Evolutionary conservation across 2,113 vertebrate species (phyloP).

Genomic region (Malaclemys terrapin): DNA sequence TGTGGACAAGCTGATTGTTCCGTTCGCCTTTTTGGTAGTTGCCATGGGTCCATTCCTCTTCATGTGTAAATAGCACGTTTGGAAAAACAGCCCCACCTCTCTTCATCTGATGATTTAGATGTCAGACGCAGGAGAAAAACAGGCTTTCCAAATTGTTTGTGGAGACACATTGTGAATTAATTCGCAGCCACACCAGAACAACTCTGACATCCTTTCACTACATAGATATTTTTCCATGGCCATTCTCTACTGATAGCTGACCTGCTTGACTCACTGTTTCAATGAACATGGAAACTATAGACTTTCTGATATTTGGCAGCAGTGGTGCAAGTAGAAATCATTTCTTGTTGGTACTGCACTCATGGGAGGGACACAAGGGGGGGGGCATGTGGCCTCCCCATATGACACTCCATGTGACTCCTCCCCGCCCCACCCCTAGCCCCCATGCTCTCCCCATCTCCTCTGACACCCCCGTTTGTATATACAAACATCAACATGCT

Average conservation of each 20-base stretch:
- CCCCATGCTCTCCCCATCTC: no score
- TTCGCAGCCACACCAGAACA: not conserved
- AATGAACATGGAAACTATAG: not conserved
- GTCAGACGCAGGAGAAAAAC: rapidly evolving
- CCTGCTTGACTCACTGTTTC: rapidly evolving
- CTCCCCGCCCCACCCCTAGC: no score
- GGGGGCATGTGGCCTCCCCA: no score
- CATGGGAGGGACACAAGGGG: no score
- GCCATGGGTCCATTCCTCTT: not conserved
- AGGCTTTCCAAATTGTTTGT: not conserved
- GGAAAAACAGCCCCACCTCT: not conserved
- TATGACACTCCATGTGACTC: no score
- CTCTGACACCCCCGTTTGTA: no score
- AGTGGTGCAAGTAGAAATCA: no score
- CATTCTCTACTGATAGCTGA: not conserved
- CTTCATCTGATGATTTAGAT: rapidly evolving
- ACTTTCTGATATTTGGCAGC: not conserved
- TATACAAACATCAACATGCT: no score
- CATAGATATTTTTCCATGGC: rapidly evolving
- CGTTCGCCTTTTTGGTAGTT: not conserved
- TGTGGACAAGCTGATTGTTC: not conserved
- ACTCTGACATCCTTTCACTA: not conserved
- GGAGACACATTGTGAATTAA: not conserved
- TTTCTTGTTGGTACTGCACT: no score
- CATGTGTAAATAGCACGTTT: rapidly evolving